Percentiles rank a stretch among this genome's conserved stretches.
Conservation (phyloP, 2,797 vertebrate species). For the Propithecus perrieri region DNA sequence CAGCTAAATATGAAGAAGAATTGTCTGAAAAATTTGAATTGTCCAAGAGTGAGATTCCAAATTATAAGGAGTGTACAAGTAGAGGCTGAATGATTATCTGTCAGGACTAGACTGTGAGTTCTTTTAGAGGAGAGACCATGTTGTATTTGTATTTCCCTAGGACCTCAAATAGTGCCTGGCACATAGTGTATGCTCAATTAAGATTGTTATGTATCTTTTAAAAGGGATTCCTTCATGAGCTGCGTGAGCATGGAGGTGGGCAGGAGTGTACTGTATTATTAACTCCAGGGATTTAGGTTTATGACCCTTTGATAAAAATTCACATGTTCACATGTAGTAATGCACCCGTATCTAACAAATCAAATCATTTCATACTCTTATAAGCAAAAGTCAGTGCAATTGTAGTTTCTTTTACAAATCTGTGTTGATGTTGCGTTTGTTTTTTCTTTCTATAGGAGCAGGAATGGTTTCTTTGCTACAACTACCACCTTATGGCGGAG, state of each 20-base stretch:
- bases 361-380: background rate
- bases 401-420: background rate
- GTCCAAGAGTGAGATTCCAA: background rate
- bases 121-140: background rate
- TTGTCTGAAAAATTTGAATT: background rate
- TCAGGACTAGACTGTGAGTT: background rate
- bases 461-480: background rate
- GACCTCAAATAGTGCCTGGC: background rate
- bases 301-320: constrained; percentile 12
- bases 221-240: background rate
- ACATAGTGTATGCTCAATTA: background rate
- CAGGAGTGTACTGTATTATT: background rate
- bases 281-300: background rate
- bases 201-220: background rate
- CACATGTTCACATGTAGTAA: background rate
- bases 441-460: background rate
- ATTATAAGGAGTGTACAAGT: background rate
- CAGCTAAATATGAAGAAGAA: background rate
- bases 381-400: background rate
- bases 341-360: background rate
- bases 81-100: background rate
- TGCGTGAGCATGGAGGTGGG: background rate
- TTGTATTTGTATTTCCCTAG: background rate
- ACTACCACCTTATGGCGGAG: background rate
- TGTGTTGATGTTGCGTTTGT: background rate